phyloP scores from a whole-genome alignment of 2,888 invertebrate species.

The Cryptus armator region DNA sequence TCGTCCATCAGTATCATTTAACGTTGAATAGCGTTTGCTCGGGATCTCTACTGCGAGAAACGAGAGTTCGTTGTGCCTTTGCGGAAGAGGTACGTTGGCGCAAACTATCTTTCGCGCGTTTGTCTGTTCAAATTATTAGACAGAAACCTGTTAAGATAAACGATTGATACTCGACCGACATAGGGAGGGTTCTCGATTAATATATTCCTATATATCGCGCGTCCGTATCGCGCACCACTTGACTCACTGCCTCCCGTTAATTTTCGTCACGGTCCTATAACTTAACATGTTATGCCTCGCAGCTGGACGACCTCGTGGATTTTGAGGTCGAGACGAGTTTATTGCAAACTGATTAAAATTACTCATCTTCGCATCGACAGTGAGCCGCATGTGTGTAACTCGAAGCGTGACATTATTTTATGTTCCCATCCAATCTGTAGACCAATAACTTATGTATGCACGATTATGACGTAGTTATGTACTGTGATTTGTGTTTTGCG shows the following conservation, averaged over 20 bases:
- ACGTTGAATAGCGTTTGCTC: slow-evolving; percentile 14
- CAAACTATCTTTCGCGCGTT: slow-evolving; percentile 18
- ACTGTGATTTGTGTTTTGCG: slow-evolving; percentile 4
- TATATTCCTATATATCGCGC: slow-evolving; percentile 40
- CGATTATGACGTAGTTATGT: slow-evolving; percentile 23
- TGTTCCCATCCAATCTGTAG: slow-evolving; percentile 8
- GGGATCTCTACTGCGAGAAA: not conserved
- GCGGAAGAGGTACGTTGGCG: not conserved
- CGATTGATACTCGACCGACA: slow-evolving; percentile 47
- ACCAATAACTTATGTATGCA: slow-evolving; percentile 10
- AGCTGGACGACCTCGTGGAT: slow-evolving; percentile 43
- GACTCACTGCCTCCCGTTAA: slow-evolving; percentile 51
- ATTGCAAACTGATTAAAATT: slow-evolving; percentile 51
- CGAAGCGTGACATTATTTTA: slow-evolving; percentile 19
- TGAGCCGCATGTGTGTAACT: slow-evolving; percentile 45
- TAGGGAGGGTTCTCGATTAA: not conserved
- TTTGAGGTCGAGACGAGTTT: slow-evolving; percentile 59
- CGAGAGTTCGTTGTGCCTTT: slow-evolving; percentile 43
- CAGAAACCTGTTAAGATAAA: slow-evolving; percentile 24
- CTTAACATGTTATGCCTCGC: slow-evolving; percentile 46
- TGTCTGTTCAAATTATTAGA: slow-evolving; percentile 20
- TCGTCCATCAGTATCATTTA: slow-evolving; percentile 7
- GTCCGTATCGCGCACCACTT: slow-evolving; percentile 11
- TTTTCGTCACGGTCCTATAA: slow-evolving; percentile 58
- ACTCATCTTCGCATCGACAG: slow-evolving; percentile 46